Evolutionary conservation across 2,113 vertebrate species (phyloP).

Genomic region (Oncorhynchus tshawytscha): DNA sequence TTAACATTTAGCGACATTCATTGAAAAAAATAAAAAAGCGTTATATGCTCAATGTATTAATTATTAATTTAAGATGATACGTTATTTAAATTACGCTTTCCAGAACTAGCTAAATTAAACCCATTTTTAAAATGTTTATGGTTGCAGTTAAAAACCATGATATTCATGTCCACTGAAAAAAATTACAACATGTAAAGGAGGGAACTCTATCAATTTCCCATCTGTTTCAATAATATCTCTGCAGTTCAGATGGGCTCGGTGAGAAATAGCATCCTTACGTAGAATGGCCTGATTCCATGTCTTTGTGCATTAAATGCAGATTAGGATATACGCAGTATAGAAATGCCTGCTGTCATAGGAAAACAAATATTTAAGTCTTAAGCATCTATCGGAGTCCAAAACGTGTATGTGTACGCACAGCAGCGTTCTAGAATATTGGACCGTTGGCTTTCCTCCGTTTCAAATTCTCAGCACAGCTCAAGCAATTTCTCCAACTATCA

Average conservation of each 20-base stretch:
- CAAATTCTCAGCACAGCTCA: no score
- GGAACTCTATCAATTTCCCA: not conserved
- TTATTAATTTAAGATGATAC: not conserved
- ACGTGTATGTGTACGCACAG: no score
- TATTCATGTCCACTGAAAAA: not conserved
- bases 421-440: no score
- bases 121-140: not conserved
- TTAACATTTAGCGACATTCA: slow-evolving; percentile 42
- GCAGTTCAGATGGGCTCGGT: slow-evolving; percentile 43
- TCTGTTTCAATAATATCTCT: slow-evolving; percentile 26
- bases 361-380: not conserved
- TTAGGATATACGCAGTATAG: slow-evolving; percentile 21
- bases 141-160: not conserved
- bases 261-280: slow-evolving; percentile 37
- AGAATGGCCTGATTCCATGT: not conserved
- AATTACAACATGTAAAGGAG: not conserved
- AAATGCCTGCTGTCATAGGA: not conserved
- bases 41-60: slow-evolving; percentile 24
- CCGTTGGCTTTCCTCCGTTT: no score
- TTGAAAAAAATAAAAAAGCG: slow-evolving; percentile 21
- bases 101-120: not conserved
- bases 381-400: not conserved
- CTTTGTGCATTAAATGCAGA: slow-evolving; percentile 11
- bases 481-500: no score
- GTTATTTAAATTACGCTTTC: not conserved